Conservation (phyloP, 2,113 vertebrate genomes). For the Pollimyrus isidori region DNA sequence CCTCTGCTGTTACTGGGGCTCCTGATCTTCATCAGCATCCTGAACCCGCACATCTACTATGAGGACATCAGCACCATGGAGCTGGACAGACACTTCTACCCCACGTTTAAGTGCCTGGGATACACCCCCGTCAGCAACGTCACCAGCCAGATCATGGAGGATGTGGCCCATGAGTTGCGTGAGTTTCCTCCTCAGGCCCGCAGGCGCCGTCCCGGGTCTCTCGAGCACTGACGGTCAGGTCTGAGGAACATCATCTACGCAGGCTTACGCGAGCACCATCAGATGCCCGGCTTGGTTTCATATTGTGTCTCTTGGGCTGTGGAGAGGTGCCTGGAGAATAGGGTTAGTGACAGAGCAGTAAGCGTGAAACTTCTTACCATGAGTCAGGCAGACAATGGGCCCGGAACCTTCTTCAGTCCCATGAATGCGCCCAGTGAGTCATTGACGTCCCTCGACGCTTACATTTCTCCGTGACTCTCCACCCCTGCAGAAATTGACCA, state of each 20-base stretch:
- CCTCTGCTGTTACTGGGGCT: constrained; percentile 53
- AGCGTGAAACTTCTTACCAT: not conserved
- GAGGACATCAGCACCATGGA: constrained; percentile 50
- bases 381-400: not conserved
- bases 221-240: not conserved
- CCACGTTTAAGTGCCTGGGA: constrained; percentile 46
- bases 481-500: constrained; percentile 39
- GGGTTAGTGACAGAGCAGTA: not conserved
- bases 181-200: constrained; percentile 28
- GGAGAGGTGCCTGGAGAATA: not conserved
- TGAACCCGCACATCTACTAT: constrained; percentile 61
- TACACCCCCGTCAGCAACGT: constrained; percentile 62
- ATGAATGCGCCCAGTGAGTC: not conserved
- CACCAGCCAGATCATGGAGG: constrained; percentile 69
- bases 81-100: constrained; percentile 42
- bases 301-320: not conserved
- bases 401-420: not conserved
- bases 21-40: constrained; percentile 60
- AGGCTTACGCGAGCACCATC: not conserved
- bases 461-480: not conserved
- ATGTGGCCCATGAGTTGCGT: constrained; percentile 60
- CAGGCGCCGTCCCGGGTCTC: not conserved
- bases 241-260: not conserved
- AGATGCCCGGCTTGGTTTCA: not conserved
- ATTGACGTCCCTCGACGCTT: not conserved